Base-by-base conservation (phyloP, 1,140 invertebrate species). In the Leptonema lineaticorne region DNA sequence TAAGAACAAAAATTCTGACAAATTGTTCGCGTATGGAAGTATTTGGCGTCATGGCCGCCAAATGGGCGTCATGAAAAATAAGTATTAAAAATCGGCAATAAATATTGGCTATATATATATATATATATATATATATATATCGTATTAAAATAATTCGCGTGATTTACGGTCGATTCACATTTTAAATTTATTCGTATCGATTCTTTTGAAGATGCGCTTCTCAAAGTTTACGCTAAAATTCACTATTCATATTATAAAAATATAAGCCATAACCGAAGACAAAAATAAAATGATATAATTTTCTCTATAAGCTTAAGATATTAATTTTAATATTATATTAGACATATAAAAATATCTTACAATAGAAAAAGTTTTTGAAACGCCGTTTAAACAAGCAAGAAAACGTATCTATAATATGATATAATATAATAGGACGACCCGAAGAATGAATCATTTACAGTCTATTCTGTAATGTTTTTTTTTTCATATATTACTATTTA, bases 91-190 rank as follows among this genome's bases (percentile, higher is more conserved):
- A 41, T 41, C 37, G 37, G 37, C 37, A 41, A 41, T 41, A 41
- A 41, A 41, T 41, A 41, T 41, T 16, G 37, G 37, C 16, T n/a
- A n/a, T n/a, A n/a, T n/a, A n/a, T n/a, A n/a, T n/a, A n/a, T n/a
- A n/a, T n/a, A n/a, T n/a, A n/a, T n/a, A n/a, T n/a, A n/a, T n/a
- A n/a, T n/a, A n/a, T n/a, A n/a, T n/a, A n/a, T n/a, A n/a, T 16
- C 37, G 37, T 16, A 41, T 41, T 53, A 53, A 53, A 53, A 53
- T 53, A 22, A 53, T 53, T 53, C 50, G 22, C 50, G 18, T 53
- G 50, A 53, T 53, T 53, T 53, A 53, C 50, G n/a, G 9, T 26
- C 50, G 50, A 53, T 53, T 53, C 50, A 26, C 50, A 53, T 53
- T 53, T 26, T 14, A 53, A 53, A 22, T 53, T 26, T 53, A 22